Evolutionary conservation across 2,113 vertebrate species (phyloP), one percentile per base, ranked within the genome.

Genomic region (Bos javanicus): DNA sequence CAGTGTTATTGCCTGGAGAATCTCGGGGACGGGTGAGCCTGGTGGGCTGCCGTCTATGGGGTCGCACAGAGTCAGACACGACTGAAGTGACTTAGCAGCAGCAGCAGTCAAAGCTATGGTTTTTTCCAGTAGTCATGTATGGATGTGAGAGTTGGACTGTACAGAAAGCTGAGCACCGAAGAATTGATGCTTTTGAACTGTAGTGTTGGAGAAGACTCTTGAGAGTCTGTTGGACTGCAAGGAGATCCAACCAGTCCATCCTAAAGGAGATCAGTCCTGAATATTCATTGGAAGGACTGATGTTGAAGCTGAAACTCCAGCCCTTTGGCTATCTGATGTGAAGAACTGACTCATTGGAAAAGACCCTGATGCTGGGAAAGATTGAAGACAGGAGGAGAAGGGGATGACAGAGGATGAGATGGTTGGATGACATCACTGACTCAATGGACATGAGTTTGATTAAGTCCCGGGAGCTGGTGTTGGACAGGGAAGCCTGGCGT

Each of bases 391-490:
- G n/a, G 67, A 39, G 7, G 19, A 71, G n/a, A 71, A 39, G 67
- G 67, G 67, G 10, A 71, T 2, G 3, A 12, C 67, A 39, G 19
- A 23, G 0, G 67, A 39, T 71, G 10, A 71, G 67, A 71, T 6
- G 5, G n/a, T 12, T 71, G n/a, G 67, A 71, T 71, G n/a, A 39
- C n/a, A 23, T 71, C 67, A 39, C 10, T 3, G n/a, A 71, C 67
- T 23, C n/a, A 71, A 71, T 23, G n/a, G 19, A 39, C 67, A 39
- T 39, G n/a, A 71, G 10, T 71, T 71, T 23, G 67, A 71, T 36
- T 71, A 71, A 71, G 10, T 39, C 10, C 67, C 0, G 1, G 19
- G 10, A 23, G 10, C 0, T 71, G 67, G n/a, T 71, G n/a, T 23
- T 71, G 67, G 67, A 39, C 10, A 39, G n/a, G n/a, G 67, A 71